Conservation (phyloP, 2,888 invertebrate species). For the Drosophila tanythrix region DNA sequence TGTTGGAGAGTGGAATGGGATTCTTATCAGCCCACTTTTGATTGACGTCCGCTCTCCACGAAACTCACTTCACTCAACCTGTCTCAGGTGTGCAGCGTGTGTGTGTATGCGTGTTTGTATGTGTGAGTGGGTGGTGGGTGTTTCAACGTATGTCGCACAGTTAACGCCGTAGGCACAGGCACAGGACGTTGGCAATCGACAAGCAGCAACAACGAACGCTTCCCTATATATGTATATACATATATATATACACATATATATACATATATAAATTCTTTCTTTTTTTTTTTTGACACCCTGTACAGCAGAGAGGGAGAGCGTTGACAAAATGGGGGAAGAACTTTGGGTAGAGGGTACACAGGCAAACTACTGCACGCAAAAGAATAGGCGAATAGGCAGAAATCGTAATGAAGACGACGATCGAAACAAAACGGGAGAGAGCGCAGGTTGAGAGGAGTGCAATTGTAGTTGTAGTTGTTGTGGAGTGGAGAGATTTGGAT, state of each 20-base stretch:
- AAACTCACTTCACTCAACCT: constrained; percentile 15
- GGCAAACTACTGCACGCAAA: constrained; percentile 31
- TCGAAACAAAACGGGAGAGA: constrained; percentile 22
- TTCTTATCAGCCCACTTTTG: constrained; percentile 27
- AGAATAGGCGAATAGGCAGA: constrained; percentile 3
- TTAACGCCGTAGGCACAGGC: constrained; percentile 66
- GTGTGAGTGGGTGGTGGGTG: constrained; percentile 26
- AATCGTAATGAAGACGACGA: constrained; percentile 36
- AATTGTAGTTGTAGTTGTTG: constrained; percentile 1
- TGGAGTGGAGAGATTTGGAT: constrained; percentile 37
- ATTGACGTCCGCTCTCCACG: constrained; percentile 12
- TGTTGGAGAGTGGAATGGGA: constrained; percentile 20
- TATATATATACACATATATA: background rate
- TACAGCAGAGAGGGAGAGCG: constrained; percentile 49
- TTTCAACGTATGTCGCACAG: constrained; percentile 52
- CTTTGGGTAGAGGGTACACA: constrained; percentile 14
- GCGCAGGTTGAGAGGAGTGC: constrained; percentile 9
- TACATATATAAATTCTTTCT: background rate
- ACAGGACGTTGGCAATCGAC: constrained; percentile 78
- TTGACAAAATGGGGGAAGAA: constrained; percentile 35
- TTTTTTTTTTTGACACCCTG: constrained; percentile 54
- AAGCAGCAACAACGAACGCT: constrained; percentile 80
- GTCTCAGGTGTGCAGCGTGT: constrained; percentile 25
- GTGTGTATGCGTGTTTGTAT: constrained; percentile 43
- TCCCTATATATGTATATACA: constrained; percentile 14